Evolutionary conservation across 2,797 vertebrate species (phyloP), one percentile per base, ranked within the genome.

Genomic region (Otolemur crassicaudatus): DNA sequence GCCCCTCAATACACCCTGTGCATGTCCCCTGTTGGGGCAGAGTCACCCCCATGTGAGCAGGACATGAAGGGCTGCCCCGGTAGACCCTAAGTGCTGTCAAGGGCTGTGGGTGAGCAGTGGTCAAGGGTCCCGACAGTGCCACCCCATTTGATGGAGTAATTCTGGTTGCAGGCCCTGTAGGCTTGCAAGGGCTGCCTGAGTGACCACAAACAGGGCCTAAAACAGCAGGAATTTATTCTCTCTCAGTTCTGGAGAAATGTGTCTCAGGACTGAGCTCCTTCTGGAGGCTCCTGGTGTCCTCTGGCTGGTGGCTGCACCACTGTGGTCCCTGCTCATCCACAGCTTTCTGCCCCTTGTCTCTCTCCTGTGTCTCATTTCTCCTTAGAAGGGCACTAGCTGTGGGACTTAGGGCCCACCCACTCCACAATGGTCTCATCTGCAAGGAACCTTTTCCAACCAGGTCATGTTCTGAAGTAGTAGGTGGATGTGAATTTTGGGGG

Each of bases 211-310:
- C 0, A 0, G n/a, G 16, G 34, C n/a, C 14, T 27, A 53, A 53
- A 53, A 53, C 49, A 53, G 49, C 49, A 53, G 49, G 13, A 53
- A 53, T 19, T 27, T 16, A 27, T 19, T 12, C 27, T 31, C 11
- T 43, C 27, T 1, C 31, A 16, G 5, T 5, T 43, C 16, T 34
- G 10, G 69, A 60, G 53, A 17, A 5, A 20, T 19, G 19, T 0
- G 1, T 16, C 23, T 16, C 40, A 17, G 25, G 49, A 7, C 61
- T 0, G 1, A 1, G 0, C 7, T 22, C 63, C 25, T 20, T 1
- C 16, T 1, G 1, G 31, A 25, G 17, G 17, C 72, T 46, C 13
- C n/a, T 25, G 53, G 22, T 0, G 2, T 79, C 76, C 53, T 7
- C 8, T 8, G n/a, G 13, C 12, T 12, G 7, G 3, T 56, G 75